Evolutionary conservation across 2,797 vertebrate genomes (phyloP), one percentile per base, ranked within the genome.

Genomic region (Spea hammondii): DNA sequence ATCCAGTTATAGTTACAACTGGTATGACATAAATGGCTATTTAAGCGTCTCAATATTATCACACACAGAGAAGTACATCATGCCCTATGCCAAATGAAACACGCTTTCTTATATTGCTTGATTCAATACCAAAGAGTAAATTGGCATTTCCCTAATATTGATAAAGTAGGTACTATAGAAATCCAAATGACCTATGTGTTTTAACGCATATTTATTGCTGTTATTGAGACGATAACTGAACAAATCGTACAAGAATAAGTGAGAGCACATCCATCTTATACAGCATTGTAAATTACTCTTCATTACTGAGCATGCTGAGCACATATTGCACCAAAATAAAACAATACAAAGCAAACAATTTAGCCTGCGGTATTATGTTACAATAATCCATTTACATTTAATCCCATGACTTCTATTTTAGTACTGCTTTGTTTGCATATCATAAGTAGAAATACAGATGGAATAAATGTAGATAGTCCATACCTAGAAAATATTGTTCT

Each of bases 251-350:
- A 53, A 17, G 59, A 5, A 6, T 62, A 62, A 62, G 4, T 3
- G 14, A 62, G n/a, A 17, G 10, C 59, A 17, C n/a, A 17, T 62
- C 59, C 9, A 62, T 62, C 59, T 62, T 32, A 32, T 62, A 10
- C 11, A 5, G 55, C n/a, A 12, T 13, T 12, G 55, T 13, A 62
- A 32, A 62, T 62, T 62, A 62, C 59, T 17, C 6, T 62, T 17
- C 59, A 62, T 62, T 62, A 62, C 59, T 62, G 59, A 32, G 59
- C 59, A 62, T 62, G 59, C 59, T 62, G 59, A 62, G 59, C n/a
- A 32, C 59, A 62, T 62, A 32, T 62, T 62, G 7, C 14, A 17
- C 59, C 3, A 17, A 32, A 62, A 62, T 44, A 62, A 62, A 62
- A 62, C n/a, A 57, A 57, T 62, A 62, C 14, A 62, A 62, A 12